Evolutionary conservation across 2,113 vertebrate genomes (phyloP).

Genomic region (Felis chaus): DNA sequence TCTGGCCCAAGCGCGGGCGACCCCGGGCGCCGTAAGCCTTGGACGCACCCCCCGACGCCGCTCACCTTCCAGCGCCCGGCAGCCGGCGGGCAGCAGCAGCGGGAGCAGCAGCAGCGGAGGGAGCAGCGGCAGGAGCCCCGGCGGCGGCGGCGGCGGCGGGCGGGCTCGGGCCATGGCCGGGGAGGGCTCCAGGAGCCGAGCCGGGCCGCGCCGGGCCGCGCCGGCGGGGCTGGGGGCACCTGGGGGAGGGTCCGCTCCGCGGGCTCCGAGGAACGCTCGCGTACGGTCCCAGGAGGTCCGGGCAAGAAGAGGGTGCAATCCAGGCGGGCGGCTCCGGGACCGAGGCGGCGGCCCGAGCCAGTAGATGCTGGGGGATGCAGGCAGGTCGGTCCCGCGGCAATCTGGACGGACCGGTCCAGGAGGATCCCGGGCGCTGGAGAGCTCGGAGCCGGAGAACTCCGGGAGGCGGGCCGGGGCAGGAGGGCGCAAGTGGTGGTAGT

Average conservation of each 20-base stretch:
- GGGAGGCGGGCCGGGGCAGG: not conserved
- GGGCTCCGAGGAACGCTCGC: not conserved
- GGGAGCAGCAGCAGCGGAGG: conserved; percentile 64
- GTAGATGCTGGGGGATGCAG: conserved; percentile 9
- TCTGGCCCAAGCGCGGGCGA: not conserved
- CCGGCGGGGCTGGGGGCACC: conserved; percentile 40
- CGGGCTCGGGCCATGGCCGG: conserved; percentile 80
- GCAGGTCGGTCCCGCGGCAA: conserved; percentile 64
- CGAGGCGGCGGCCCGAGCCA: not conserved
- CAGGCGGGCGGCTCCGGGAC: not conserved
- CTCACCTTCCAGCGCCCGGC: conserved; percentile 86
- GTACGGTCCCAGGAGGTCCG: conserved; percentile 18
- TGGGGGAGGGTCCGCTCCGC: not conserved
- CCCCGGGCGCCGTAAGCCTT: not conserved
- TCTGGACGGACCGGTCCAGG: conserved; percentile 74
- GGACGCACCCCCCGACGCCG: conserved; percentile 36
- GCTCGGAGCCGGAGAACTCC: not conserved
- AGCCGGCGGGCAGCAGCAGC: conserved; percentile 79
- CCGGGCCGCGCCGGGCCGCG: conserved; percentile 62
- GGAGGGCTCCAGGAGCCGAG: conserved; percentile 48
- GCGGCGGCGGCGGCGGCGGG: conserved; percentile 73
- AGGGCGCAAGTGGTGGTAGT: conserved; percentile 9
- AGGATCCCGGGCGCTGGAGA: not conserved
- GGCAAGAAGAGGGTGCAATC: not conserved
- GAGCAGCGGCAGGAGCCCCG: conserved; percentile 50